phyloP scores from a whole-genome alignment of 2,797 vertebrate species.

The Ciconia nigra region DNA sequence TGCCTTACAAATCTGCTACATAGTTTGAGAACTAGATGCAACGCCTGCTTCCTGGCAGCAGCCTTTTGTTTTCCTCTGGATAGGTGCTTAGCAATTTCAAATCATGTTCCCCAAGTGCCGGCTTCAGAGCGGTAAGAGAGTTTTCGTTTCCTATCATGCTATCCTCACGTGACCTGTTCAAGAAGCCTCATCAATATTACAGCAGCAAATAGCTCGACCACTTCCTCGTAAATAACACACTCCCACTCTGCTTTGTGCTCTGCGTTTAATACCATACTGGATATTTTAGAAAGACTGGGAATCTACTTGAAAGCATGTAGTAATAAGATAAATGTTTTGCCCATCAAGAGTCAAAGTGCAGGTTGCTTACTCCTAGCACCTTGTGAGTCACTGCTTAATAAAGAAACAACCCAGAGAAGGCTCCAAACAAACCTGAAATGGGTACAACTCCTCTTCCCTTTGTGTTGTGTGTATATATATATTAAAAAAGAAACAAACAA shows the following conservation, averaged over 20 bases:
- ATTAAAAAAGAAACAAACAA: not conserved
- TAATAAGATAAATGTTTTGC: not conserved
- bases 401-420: not conserved
- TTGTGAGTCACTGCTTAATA: not conserved
- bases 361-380: not conserved
- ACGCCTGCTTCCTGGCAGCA: not conserved
- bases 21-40: not conserved
- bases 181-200: not conserved
- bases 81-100: not conserved
- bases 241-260: not conserved
- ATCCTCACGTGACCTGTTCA: not conserved
- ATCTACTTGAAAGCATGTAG: not conserved
- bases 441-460: not conserved
- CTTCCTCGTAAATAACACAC: not conserved
- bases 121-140: not conserved
- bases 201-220: not conserved
- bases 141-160: not conserved
- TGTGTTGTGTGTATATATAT: rapidly evolving
- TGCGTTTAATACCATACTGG: not conserved
- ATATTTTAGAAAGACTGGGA: not conserved
- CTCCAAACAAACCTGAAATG: not conserved
- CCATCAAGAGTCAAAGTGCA: not conserved
- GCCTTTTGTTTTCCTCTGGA: not conserved
- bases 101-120: not conserved
- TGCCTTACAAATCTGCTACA: not conserved